Percentiles rank a stretch among this genome's conserved stretches.
Conservation (phyloP, 2,888 invertebrate genomes). For the Antitype chi region DNA sequence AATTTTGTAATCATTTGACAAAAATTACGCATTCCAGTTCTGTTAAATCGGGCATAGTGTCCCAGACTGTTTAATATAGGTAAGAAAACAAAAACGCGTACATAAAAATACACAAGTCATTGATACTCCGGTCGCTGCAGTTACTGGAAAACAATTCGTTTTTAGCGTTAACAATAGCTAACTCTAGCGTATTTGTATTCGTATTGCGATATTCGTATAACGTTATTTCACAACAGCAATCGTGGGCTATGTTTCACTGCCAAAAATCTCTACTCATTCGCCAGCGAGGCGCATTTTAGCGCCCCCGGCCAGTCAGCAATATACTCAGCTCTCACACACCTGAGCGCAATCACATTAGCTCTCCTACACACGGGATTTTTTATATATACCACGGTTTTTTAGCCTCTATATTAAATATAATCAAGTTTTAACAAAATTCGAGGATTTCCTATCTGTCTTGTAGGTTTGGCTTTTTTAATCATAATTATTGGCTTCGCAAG, state of each 20-base stretch:
- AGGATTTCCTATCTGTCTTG: constrained; percentile 17
- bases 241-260: constrained; percentile 11
- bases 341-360: constrained; percentile 86
- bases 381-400: constrained; percentile 41
- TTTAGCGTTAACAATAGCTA: neutral
- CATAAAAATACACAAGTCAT: neutral
- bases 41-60: no score
- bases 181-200: neutral
- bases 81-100: neutral
- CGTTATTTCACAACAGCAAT: neutral
- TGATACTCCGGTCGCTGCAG: neutral
- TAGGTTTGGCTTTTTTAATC: constrained; percentile 37
- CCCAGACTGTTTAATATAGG: neutral
- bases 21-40: no score
- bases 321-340: constrained; percentile 83
- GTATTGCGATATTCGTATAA: neutral
- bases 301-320: constrained; percentile 76
- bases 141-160: neutral
- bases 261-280: constrained; percentile 39
- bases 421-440: constrained; percentile 22
- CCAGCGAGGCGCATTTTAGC: constrained; percentile 74
- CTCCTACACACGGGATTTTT: constrained; percentile 67
- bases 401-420: constrained; percentile 35
- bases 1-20: no score
- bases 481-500: constrained; percentile 25